Conservation (phyloP, 2,113 vertebrate species). For the Nannobrachium achirus region DNA sequence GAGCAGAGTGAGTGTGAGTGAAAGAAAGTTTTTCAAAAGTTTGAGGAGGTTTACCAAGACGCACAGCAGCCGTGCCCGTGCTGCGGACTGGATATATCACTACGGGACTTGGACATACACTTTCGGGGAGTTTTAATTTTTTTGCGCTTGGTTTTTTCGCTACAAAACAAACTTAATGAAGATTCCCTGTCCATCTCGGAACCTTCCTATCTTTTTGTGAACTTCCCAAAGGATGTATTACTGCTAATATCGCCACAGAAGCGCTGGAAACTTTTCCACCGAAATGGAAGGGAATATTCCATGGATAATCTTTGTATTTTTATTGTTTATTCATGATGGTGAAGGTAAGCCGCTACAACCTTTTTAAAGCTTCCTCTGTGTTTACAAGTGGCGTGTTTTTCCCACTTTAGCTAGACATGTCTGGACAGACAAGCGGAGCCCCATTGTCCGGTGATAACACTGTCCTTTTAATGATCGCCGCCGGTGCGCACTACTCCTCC, state of each 20-base stretch:
- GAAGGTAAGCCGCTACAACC: slow-evolving; percentile 70
- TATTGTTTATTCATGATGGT: slow-evolving; percentile 66
- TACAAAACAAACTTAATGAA: slow-evolving; percentile 61
- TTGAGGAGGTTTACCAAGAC: slow-evolving; percentile 72
- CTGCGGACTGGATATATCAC: slow-evolving; percentile 67
- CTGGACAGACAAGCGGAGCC: slow-evolving; percentile 13
- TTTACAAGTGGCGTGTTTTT: neutral
- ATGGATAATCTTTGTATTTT: slow-evolving; percentile 80
- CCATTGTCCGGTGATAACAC: neutral
- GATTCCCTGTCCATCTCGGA: slow-evolving; percentile 67
- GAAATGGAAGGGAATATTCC: slow-evolving; percentile 83
- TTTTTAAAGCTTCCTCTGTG: slow-evolving; percentile 2
- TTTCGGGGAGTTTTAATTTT: slow-evolving; percentile 41
- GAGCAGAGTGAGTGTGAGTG: slow-evolving; percentile 54
- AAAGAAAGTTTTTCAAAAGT: slow-evolving; percentile 77
- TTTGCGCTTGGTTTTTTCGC: slow-evolving; percentile 11
- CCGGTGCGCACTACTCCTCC: neutral
- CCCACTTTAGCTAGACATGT: slow-evolving; percentile 33
- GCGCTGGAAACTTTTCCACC: slow-evolving; percentile 78
- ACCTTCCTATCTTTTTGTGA: slow-evolving; percentile 56
- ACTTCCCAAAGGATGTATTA: slow-evolving; percentile 84
- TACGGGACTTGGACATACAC: slow-evolving; percentile 65
- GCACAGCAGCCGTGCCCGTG: slow-evolving; percentile 74
- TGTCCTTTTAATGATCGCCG: neutral
- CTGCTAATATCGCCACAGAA: slow-evolving; percentile 69